Conservation (phyloP, 2,113 vertebrate genomes). For the Grus americana region DNA sequence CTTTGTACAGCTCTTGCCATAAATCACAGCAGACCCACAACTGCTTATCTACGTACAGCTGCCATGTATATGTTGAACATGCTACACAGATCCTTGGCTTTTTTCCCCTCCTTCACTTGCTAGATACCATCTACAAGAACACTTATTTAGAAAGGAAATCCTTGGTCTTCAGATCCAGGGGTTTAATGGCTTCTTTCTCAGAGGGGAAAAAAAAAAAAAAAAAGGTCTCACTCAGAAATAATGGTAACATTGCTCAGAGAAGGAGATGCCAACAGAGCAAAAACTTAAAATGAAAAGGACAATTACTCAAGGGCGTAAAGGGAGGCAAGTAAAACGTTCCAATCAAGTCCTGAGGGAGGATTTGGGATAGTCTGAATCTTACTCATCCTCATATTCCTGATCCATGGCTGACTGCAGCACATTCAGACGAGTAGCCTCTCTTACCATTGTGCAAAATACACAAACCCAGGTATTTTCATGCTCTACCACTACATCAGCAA, state of each 20-base stretch:
- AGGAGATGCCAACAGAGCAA: background rate
- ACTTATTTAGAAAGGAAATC: background rate
- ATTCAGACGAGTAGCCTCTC: background rate
- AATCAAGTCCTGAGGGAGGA: background rate
- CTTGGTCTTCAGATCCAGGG: background rate
- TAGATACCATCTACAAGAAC: background rate
- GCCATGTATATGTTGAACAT: fast-evolving
- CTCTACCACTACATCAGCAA: background rate
- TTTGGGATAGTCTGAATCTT: background rate
- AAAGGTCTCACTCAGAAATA: background rate
- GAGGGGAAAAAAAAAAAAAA: background rate
- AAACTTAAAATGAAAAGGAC: background rate
- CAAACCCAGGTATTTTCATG: background rate
- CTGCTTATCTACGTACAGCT: background rate
- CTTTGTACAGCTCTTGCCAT: background rate
- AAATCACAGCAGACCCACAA: background rate
- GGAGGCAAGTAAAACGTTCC: background rate
- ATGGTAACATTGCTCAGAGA: background rate
- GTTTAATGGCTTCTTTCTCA: background rate
- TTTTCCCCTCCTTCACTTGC: background rate
- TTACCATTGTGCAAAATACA: background rate
- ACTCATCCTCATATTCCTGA: fast-evolving
- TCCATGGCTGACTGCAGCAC: background rate
- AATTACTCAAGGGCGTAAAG: background rate
- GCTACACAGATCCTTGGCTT: fast-evolving